Conservation (phyloP, 53 echinoderm and acorn worm genomes). For the Crossaster papposus region DNA sequence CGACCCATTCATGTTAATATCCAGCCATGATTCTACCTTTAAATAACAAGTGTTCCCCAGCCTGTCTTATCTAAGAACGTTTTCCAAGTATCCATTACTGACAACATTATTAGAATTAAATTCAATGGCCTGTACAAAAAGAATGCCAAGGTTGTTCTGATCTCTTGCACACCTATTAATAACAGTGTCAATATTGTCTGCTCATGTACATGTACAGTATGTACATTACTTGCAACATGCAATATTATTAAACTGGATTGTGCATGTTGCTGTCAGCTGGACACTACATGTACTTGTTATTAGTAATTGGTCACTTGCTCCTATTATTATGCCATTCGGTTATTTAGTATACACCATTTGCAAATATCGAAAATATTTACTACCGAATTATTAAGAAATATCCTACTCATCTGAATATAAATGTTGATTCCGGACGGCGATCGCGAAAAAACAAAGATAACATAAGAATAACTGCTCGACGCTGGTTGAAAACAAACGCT, state of each 20-base stretch:
- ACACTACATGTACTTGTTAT: background rate
- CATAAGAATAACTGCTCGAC: too few relatives aligned
- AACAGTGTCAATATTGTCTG: background rate
- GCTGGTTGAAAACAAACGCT: too few relatives aligned
- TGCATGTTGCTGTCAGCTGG: background rate
- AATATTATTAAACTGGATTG: background rate
- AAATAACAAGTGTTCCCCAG: background rate
- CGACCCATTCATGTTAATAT: too few relatives aligned
- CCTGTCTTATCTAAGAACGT: background rate
- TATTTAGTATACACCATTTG: too few relatives aligned
- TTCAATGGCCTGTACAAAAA: slow-evolving; percentile 12
- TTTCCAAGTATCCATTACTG: slow-evolving; percentile 24
- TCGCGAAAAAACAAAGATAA: too few relatives aligned
- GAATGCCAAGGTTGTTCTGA: slow-evolving; percentile 1
- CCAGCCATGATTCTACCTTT: too few relatives aligned
- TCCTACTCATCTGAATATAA: too few relatives aligned
- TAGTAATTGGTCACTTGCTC: slow-evolving; percentile 2
- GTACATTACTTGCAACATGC: background rate
- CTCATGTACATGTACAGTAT: background rate
- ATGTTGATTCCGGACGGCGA: too few relatives aligned
- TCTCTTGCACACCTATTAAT: background rate
- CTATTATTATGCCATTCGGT: background rate
- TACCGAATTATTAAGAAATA: too few relatives aligned
- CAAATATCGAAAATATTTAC: too few relatives aligned
- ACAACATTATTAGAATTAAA: slow-evolving; percentile 43